Base-by-base conservation (phyloP, 2,113 vertebrate genomes). In the Oreocharis arfaki region DNA sequence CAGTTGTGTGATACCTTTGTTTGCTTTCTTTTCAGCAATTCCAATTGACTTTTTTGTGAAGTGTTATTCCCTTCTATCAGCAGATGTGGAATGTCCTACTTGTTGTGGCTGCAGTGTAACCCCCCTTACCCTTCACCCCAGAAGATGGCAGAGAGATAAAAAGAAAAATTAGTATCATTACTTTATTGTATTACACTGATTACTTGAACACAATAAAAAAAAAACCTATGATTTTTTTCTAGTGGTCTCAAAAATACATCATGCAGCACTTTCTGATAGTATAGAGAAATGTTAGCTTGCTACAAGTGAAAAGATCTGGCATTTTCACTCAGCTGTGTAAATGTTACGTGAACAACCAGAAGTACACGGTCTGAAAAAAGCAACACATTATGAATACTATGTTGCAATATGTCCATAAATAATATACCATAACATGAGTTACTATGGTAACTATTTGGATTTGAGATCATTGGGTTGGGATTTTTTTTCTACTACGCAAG, bases 391-490 rank as follows among this genome's bases (percentile, higher is more conserved):
- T 24, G 49, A 94, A 65, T 73, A 84, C 28, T 91, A 7, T 65
- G 67, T 76, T 83, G 84, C 78, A 93, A 85, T 86, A 76, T 44
- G n/a, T 37, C 81, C 84, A 60, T 89, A 96, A 94, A 85, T 76
- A 93, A 93, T 46, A 77, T 27, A 73, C 28, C 63, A 67, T 59
- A 93, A 87, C 27, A 41, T n/a, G 47, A 93, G 93, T 93, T 94
- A 70, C 92, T 88, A 94, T 93, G 63, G 93, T 41, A 96, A 94
- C 95, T 95, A 50, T 90, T 94, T 60, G 8, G 46, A 39, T 90
- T 70, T 49, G 46, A 83, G 33, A 78, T 67, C 13, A 68, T 18
- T 35, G 23, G 9, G 19, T 61, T 69, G 2, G 27, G 4, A 0
- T 0, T 0, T 41, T 44, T 57, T 71, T 53, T 4, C n/a, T 39